Conservation (phyloP, 2,797 vertebrate genomes). For the Apogon talboti region DNA sequence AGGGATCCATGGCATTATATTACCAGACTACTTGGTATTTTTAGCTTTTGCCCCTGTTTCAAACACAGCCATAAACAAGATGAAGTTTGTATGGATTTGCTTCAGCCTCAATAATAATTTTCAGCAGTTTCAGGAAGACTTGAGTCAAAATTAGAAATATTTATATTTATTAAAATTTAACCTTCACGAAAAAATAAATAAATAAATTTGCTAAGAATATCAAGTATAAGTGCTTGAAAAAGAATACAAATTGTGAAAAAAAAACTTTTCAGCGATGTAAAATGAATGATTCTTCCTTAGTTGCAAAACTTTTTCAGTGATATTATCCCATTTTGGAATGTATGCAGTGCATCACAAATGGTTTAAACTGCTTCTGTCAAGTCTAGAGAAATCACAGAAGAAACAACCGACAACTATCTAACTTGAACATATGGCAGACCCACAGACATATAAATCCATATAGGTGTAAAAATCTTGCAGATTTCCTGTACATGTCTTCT, state of each 20-base stretch:
- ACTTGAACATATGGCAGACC: slow-evolving; percentile 22
- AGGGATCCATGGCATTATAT: slow-evolving; percentile 1
- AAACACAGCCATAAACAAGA: not conserved
- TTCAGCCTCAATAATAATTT: not conserved
- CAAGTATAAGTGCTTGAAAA: not conserved
- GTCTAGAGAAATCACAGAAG: slow-evolving; percentile 14
- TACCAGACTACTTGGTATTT: not conserved
- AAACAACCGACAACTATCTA: slow-evolving; percentile 8
- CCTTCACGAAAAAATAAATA: no score
- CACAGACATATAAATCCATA: not conserved
- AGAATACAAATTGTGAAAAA: not conserved
- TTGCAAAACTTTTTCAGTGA: not conserved
- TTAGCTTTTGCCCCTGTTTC: not conserved
- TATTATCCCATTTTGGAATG: not conserved
- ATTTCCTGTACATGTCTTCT: slow-evolving; percentile 28
- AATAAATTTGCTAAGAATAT: no score
- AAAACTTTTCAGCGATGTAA: no score
- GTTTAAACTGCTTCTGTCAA: slow-evolving; percentile 1
- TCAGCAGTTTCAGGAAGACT: not conserved
- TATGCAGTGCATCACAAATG: not conserved
- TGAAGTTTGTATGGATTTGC: slow-evolving; percentile 2
- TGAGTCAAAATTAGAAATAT: not conserved
- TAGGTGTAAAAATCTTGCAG: slow-evolving; percentile 7
- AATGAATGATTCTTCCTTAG: no score
- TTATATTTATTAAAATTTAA: not conserved